Conservation (phyloP, 2,888 invertebrate genomes). For the Mimachlamys varia region DNA sequence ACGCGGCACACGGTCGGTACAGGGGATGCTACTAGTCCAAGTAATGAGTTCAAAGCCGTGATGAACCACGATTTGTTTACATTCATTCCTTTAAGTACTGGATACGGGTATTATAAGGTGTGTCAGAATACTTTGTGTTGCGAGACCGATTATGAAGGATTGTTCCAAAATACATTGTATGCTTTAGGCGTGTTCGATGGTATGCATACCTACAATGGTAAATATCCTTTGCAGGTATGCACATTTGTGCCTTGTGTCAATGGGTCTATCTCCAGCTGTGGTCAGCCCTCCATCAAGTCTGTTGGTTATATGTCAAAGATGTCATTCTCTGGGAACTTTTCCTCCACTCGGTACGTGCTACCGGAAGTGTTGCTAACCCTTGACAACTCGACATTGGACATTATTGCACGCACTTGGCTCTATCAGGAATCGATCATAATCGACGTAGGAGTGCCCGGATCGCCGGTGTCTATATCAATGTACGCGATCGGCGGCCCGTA, state of each 20-base stretch:
- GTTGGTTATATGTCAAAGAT: conserved; percentile 53
- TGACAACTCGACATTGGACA: conserved; percentile 38
- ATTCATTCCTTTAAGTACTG: conserved; percentile 25
- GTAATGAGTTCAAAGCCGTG: conserved; percentile 29
- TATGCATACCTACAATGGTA: conserved; percentile 45
- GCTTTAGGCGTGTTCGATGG: conserved; percentile 57
- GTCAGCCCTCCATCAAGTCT: conserved; percentile 47
- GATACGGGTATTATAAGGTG: conserved; percentile 38
- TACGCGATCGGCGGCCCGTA: conserved; percentile 5
- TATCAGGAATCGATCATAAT: conserved; percentile 53
- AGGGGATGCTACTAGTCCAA: neutral
- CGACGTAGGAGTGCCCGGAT: conserved; percentile 53
- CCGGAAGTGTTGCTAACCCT: conserved; percentile 53
- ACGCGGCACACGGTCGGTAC: neutral
- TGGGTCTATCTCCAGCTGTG: conserved; percentile 50
- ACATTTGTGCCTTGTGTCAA: conserved; percentile 53
- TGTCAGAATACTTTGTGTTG: conserved; percentile 55
- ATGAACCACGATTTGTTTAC: conserved; percentile 53
- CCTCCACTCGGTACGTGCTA: conserved; percentile 44
- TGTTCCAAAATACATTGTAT: conserved; percentile 42
- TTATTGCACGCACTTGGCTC: conserved; percentile 49
- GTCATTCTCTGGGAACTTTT: conserved; percentile 56
- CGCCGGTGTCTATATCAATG: conserved; percentile 51
- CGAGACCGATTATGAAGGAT: conserved; percentile 45
- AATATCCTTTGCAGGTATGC: conserved; percentile 53